Percentiles rank a stretch among this genome's conserved stretches.
These are phyloP conservation scores for Eriosoma lanigerum DNA, from an alignment of 1,140 invertebrate species.

Conservation along the genomic window DNA sequence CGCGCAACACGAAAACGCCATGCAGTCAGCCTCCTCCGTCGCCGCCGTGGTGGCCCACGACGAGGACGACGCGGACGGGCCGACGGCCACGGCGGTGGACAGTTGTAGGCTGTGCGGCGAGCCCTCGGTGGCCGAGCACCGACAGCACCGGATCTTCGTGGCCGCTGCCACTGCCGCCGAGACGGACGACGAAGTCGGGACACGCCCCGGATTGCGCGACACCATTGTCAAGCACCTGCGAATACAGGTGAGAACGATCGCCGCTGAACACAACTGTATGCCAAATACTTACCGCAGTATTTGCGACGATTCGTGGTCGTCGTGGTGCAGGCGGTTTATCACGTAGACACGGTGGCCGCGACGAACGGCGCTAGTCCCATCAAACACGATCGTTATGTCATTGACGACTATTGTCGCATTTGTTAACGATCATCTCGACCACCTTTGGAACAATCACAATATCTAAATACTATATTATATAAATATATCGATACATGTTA, in stretches of 20 bases:
- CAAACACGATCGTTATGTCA: too few species aligned
- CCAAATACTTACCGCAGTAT: too few species aligned
- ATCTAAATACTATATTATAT: too few species aligned
- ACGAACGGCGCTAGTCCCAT: too few species aligned
- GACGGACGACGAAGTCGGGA: background rate
- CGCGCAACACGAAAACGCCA: background rate
- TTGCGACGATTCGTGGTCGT: too few species aligned
- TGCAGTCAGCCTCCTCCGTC: background rate
- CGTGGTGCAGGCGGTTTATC: too few species aligned
- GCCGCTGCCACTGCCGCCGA: background rate
- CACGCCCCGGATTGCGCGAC: conserved; percentile 38
- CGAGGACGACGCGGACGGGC: background rate
- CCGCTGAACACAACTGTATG: background rate
- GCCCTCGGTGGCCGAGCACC: background rate
- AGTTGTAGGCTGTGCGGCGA: conserved; percentile 10
- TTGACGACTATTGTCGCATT: too few species aligned
- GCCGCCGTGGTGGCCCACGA: background rate
- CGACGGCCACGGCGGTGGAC: background rate
- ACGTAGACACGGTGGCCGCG: too few species aligned
- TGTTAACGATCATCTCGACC: too few species aligned
- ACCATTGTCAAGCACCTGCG: conserved; percentile 43
- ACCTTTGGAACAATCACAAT: too few species aligned
- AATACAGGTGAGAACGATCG: conserved; percentile 27
- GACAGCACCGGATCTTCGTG: background rate
- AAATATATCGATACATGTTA: too few species aligned